These are phyloP conservation scores for Philereme vetulata DNA, from an alignment of 2,888 invertebrate genomes.

Conservation along the genomic window DNA sequence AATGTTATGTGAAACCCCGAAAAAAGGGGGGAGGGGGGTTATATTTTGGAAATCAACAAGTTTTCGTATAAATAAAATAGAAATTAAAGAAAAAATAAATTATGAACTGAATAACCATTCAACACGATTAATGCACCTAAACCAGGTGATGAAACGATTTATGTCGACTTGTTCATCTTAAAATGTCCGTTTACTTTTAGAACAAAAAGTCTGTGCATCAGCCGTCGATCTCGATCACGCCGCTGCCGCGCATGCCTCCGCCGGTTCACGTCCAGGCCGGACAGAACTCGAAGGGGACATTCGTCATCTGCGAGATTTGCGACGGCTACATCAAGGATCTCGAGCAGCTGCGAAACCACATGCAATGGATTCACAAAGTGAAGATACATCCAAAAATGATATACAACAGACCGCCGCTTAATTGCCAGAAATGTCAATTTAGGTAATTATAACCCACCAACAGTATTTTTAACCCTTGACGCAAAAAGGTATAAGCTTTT, in stretches of 20 bases:
- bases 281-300: conserved; percentile 86
- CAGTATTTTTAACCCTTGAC: no score
- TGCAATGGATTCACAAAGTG: conserved; percentile 99
- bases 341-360: conserved; percentile 96
- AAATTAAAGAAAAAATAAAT: no score
- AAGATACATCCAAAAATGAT: conserved; percentile 98
- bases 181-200: conserved; percentile 40
- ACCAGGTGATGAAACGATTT: no score
- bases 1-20: no score
- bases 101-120: no score
- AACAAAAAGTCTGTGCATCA: conserved; percentile 79
- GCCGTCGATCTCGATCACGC: conserved; percentile 95
- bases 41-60: no score
- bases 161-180: no score
- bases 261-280: conserved; percentile 60
- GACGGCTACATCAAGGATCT: conserved; percentile 98
- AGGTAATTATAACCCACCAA: conserved; percentile 48
- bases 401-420: conserved; percentile 95
- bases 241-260: conserved; percentile 86
- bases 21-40: no score
- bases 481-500: no score
- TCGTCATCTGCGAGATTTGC: conserved; percentile 98
- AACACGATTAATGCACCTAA: no score
- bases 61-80: no score
- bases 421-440: conserved; percentile 98